Evolutionary conservation across 2,888 invertebrate genomes (phyloP), one percentile per base, ranked within the genome.

Genomic region (Epinotia demarniana): DNA sequence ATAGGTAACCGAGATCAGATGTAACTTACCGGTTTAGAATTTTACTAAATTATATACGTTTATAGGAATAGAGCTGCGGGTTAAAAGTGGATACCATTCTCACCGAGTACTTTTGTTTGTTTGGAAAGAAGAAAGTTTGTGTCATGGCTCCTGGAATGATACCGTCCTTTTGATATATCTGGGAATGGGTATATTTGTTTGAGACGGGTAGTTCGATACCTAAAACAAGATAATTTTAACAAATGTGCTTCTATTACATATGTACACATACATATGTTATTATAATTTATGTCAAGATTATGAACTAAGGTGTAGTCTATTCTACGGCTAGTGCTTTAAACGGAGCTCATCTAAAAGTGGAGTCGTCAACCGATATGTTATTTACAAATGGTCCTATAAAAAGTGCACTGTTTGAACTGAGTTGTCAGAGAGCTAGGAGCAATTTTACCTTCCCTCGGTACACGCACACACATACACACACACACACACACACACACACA

Each of bases 81-180:
- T 5, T 49, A 49, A 5, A 13, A 13, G 16, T 53, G n/a, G 5
- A 53, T n/a, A 53, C 49, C 49, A 53, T 16, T 53, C 16, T 16
- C 49, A n/a, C 49, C 49, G n/a, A 53, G 5, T 53, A n/a, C 6
- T 13, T n/a, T n/a, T 53, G 23, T 63, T 64, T 64, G 49, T 19
- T 58, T 58, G 43, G 43, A 27, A 43, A 27, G 9, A 60, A 3
- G n/a, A 0, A 18, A 1, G 19, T 55, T 55, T 8, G 39, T 55
- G 55, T 43, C 19, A 4, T 55, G 13, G n/a, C 57, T 23, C n/a
- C 67, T 67, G 61, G 55, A 16, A 27, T 61, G 71, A 75, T 62
- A 57, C 75, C 75, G 75, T 75, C 75, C 75, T 61, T 66, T 27
- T 72, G 12, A 71, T 66, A 60, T 61, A 33, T 46, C 19, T 16